Evolutionary conservation across 2,113 vertebrate genomes (phyloP), one percentile per base, ranked within the genome.

Genomic region (Triplophysa dalaica): DNA sequence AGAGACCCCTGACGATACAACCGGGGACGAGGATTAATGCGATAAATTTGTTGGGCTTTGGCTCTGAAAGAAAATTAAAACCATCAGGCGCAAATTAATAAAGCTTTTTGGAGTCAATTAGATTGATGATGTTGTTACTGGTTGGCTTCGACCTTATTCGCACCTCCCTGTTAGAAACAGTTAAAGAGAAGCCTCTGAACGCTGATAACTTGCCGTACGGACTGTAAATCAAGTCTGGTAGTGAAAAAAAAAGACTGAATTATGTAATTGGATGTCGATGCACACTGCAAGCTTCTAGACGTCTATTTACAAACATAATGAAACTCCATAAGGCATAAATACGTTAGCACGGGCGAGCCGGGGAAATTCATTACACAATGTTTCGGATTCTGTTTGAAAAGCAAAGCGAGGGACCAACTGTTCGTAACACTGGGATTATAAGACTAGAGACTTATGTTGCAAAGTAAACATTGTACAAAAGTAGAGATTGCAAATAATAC

Each of bases 81-180:
- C 21, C 78, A 79, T 70, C 69, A 45, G 69, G 26, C 3, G 58
- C 19, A 65, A 80, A 83, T 79, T 65, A 77, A 83, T 66, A 77
- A 21, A 56, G 22, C 70, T 65, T 54, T 80, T 33, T 1, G 4
- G 26, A 64, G 62, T 80, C 60, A 54, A 22, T 80, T 72, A 73
- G 48, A 80, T 80, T 43, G 64, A 80, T 80, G 50, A 22, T 66
- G 66, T 70, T 65, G 78, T 50, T 66, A 43, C 43, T 61, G 66
- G 58, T 76, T 50, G 54, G 45, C 52, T 67, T 61, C 70, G 66
- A 83, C 72, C 82, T 83, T 79, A 16, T 75, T 41, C 70, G 68
- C 19, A 21, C 50, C 70, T 83, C 62, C 26, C 29, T 69, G 56
- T 79, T 56, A 52, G 54, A 10, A 64, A 52, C 33, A 17, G 65